These are phyloP conservation scores for Botia kubotai DNA, from an alignment of 2,797 vertebrate genomes.

Conservation along the genomic window DNA sequence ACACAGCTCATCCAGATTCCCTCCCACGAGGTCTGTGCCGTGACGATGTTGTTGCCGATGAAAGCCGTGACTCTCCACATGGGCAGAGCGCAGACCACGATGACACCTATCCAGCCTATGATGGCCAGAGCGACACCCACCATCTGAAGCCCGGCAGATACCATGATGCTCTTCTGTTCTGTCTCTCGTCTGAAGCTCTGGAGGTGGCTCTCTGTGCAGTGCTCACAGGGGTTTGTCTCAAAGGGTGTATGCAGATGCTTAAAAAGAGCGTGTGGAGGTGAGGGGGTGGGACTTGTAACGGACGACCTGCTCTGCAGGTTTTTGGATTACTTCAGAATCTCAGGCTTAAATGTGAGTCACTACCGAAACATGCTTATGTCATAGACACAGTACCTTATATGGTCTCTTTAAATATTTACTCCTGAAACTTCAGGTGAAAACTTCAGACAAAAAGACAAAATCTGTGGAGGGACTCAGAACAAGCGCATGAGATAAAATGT, in stretches of 20 bases:
- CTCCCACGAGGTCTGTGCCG: constrained; percentile 88
- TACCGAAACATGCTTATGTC: not conserved
- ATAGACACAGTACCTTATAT: not conserved
- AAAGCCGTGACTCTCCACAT: constrained; percentile 95
- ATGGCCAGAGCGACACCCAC: constrained; percentile 86
- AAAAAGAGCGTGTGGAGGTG: constrained; percentile 34
- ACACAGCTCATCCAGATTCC: constrained; percentile 98
- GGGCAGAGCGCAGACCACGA: constrained; percentile 87
- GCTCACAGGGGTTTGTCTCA: constrained; percentile 26
- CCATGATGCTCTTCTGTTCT: constrained; percentile 78
- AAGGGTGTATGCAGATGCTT: constrained; percentile 35
- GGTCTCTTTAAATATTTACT: not conserved
- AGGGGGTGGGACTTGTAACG: constrained; percentile 44
- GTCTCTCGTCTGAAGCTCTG: too few species aligned
- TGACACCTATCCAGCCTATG: constrained; percentile 89
- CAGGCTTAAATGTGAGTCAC: constrained; percentile 39
- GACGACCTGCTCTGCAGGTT: constrained; percentile 52
- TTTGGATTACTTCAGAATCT: constrained; percentile 7
- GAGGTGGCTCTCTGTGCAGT: constrained; percentile 14
- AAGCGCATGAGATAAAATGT: not conserved
- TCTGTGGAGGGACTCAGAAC: not conserved
- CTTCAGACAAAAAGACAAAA: too few species aligned
- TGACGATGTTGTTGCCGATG: constrained; percentile 91
- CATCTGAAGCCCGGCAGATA: constrained; percentile 91
- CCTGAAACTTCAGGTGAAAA: not conserved